phyloP scores from a whole-genome alignment of 2,113 vertebrate species.

The Ciconia stormi region DNA sequence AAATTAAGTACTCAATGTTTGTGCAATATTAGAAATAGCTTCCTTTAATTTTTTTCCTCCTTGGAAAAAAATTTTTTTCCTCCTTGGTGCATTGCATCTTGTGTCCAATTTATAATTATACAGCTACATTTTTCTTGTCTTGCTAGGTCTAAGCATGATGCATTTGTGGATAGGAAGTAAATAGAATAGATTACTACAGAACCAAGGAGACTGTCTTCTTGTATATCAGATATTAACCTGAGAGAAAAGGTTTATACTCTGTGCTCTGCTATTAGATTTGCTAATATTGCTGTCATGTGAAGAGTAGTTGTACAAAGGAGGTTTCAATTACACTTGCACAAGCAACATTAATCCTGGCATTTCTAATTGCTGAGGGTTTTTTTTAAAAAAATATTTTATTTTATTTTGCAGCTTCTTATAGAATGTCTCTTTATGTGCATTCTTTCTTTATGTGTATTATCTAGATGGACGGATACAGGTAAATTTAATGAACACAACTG shows the following conservation, averaged over 20 bases:
- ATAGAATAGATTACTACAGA: not conserved
- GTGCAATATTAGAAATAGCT: not conserved
- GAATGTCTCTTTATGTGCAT: not conserved
- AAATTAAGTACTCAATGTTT: not conserved
- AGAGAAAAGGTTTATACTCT: not conserved
- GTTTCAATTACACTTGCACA: not conserved
- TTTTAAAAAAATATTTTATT: not conserved
- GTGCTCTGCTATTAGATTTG: not conserved
- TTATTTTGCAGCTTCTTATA: not conserved
- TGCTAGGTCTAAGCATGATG: not conserved
- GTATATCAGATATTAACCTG: not conserved
- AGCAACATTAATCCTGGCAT: not conserved
- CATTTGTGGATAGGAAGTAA: not conserved
- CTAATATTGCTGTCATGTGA: not conserved
- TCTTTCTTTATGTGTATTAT: not conserved
- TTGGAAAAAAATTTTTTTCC: not conserved
- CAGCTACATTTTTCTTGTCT: not conserved
- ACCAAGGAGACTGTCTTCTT: not conserved
- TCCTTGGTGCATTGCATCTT: not conserved
- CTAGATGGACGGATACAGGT: not conserved
- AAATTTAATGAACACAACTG: constrained; percentile 29
- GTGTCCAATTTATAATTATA: not conserved
- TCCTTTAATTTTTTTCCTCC: not conserved
- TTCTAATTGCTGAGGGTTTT: not conserved
- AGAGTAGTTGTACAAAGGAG: not conserved